Evolutionary conservation across 1,140 invertebrate species (phyloP), one percentile per base, ranked within the genome.

Genomic region (Drosophila varians): DNA sequence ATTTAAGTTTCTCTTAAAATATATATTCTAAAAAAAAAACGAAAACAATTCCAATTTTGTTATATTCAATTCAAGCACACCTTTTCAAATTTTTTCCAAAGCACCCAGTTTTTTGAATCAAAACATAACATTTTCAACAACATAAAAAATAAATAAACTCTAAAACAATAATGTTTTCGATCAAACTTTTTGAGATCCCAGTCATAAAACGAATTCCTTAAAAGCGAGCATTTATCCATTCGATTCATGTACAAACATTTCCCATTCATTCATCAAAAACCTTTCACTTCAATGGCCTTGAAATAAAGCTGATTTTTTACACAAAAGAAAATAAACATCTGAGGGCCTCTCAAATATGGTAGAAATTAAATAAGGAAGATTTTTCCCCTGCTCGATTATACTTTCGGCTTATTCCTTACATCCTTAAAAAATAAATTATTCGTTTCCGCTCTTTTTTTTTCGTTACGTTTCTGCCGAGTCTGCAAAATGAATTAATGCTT

Each of bases 41-140:
- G 65, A 40, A 68, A 18, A 28, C 19, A 38, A 60, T 26, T 19
- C 38, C 23, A 74, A 74, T 89, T 89, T 82, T 86, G 86, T 89
- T 89, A 72, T 58, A 82, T 80, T 69, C 69, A 89, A 86, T 89
- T 89, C 73, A 68, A 74, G 86, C 86, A 89, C 86, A 78, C 66
- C 86, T 82, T 87, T 89, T 80, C 55, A 71, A 86, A 86, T 83
- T 83, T 73, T 82, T 79, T 89, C 79, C 62, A 47, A 74, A 62
- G 86, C 86, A 89, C 86, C 61, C 53, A 74, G 83, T 89, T 89
- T n/a, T 88, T 87, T 87, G 82, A 88, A 87, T 76, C 73, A 49
- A 87, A 80, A 58, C 66, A 72, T 56, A 53, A 54, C 49, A 55
- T 28, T 55, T 62, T 49, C 45, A 48, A 65, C 45, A 51, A 73